A percentile compares a stretch with the other conserved stretches of the same genome.
Evolutionary conservation across 2,797 vertebrate species (phyloP).

Genomic region (Enteromius trimaculatus): DNA sequence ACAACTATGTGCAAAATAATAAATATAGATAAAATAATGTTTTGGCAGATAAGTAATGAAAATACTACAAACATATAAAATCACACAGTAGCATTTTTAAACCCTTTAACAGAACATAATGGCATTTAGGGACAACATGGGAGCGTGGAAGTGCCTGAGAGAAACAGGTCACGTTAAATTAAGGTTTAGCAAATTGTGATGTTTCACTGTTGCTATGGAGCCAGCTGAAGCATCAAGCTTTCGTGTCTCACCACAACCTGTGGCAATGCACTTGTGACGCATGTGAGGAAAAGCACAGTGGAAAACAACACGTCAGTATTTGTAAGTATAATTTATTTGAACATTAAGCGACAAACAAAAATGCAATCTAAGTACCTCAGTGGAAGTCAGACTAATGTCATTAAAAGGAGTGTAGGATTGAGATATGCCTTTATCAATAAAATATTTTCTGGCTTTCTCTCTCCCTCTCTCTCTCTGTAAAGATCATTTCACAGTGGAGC

Average conservation of each 20-base stretch:
- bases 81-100: neutral
- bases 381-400: neutral
- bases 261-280: constrained; percentile 26
- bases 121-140: neutral
- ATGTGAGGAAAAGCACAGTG: constrained; percentile 17
- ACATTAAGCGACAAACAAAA: neutral
- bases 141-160: neutral
- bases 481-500: neutral
- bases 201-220: constrained; percentile 45
- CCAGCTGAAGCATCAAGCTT: constrained; percentile 8
- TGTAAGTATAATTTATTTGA: neutral
- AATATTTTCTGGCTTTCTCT: neutral
- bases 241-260: constrained; percentile 33
- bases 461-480: too few relatives aligned
- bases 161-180: constrained; percentile 16
- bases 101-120: neutral
- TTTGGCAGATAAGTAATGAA: neutral
- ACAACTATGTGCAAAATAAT: neutral
- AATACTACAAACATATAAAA: neutral
- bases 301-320: constrained; percentile 31
- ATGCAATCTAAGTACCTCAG: neutral
- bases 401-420: neutral
- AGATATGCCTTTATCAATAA: neutral
- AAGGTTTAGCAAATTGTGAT: constrained; percentile 36
- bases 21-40: neutral